Evolutionary conservation across 2,888 invertebrate species (phyloP), one percentile per base, ranked within the genome.

Genomic region (Acleris holmiana): DNA sequence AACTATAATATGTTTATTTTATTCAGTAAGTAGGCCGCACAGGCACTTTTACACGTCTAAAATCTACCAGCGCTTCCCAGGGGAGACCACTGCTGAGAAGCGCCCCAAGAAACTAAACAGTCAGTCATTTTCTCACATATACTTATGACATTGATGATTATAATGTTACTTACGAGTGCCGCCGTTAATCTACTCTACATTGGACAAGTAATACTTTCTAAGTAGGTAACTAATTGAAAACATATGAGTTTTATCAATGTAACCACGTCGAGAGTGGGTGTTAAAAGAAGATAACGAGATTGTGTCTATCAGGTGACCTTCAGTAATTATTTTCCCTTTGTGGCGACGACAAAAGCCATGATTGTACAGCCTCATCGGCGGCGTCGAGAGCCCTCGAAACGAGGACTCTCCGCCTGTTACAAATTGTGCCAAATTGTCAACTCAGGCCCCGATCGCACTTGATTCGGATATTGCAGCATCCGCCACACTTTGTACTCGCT

Each of bases 351-450:
- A 86, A 85, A 84, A 84, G 81, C 75, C 76, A 75, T 73, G 80
- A 80, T 78, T 82, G 77, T 76, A 78, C 80, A 79, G 78, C 77
- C 79, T 81, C 84, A 79, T 80, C 80, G 82, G 77, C 72, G 68
- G 68, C 71, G 60, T 63, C 57, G 71, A 85, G 86, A 54, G 72
- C 74, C 53, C 83, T 83, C 69, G 58, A 68, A 68, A 70, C 71
- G 73, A 85, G 85, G 69, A 74, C 83, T 73, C 86, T 85, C 69
- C 68, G 74, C 77, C 76, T 73, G 80, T 79, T 77, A 84, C 83
- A 84, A 86, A 89, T 86, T 86, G 86, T 83, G 80, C 79, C 84
- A 87, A 89, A 88, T 86, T 88, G 86, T 82, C 84, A 85, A 86
- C 78, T 85, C 83, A 73, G 79, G 76, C 68, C 70, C 72, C 78